These are phyloP conservation scores for Drosophila histrio DNA, from an alignment of 2,888 invertebrate species.

Conservation along the genomic window DNA sequence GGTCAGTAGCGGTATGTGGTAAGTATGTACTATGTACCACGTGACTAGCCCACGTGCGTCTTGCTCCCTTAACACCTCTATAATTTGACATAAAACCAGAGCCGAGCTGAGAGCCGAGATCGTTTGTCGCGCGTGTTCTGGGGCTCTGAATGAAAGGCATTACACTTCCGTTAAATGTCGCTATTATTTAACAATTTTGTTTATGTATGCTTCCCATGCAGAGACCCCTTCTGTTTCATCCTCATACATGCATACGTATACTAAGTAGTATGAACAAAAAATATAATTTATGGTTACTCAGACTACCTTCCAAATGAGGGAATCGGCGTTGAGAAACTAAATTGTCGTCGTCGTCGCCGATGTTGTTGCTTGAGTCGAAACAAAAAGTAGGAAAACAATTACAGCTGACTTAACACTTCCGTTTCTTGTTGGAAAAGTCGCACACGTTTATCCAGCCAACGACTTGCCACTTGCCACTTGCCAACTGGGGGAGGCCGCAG, in stretches of 20 bases:
- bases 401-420: slow-evolving; percentile 80
- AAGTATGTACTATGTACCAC: neutral
- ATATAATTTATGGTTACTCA: slow-evolving; percentile 74
- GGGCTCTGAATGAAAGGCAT: slow-evolving; percentile 53
- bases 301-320: slow-evolving; percentile 26
- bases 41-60: slow-evolving; percentile 8
- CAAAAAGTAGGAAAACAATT: slow-evolving; percentile 74
- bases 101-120: slow-evolving; percentile 34
- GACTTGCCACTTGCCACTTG: slow-evolving; percentile 17
- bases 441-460: slow-evolving; percentile 60
- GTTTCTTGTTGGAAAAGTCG: slow-evolving; percentile 73
- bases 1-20: neutral
- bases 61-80: slow-evolving; percentile 47
- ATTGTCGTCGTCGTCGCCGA: slow-evolving; percentile 59
- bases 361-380: slow-evolving; percentile 29
- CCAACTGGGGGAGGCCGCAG: neutral
- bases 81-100: slow-evolving; percentile 62
- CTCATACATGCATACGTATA: slow-evolving; percentile 16
- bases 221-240: slow-evolving; percentile 16
- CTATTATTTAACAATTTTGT: slow-evolving; percentile 77
- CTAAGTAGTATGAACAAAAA: slow-evolving; percentile 23
- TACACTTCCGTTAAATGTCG: slow-evolving; percentile 76
- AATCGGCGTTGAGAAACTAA: slow-evolving; percentile 51
- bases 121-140: slow-evolving; percentile 72
- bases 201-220: slow-evolving; percentile 61